A percentile compares a stretch with the other conserved stretches of the same genome.
Conservation (phyloP, 2,888 invertebrate genomes). For the Pherbina coryleti region DNA sequence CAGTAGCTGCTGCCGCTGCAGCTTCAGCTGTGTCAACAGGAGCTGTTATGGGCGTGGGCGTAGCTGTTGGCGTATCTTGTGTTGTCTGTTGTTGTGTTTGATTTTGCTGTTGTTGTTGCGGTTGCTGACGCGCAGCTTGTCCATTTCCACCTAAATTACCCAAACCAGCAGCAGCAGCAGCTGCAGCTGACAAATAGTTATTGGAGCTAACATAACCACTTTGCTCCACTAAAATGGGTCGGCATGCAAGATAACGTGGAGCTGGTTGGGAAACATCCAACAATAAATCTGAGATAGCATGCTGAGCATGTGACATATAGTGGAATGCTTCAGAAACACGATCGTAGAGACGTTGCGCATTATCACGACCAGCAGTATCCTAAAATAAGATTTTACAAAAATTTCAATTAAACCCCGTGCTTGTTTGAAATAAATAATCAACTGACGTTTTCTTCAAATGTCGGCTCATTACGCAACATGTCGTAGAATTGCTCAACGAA, state of each 20-base stretch:
- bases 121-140: slow-evolving; percentile 39
- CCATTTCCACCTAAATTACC: slow-evolving; percentile 15
- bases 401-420: not conserved
- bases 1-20: slow-evolving; percentile 46
- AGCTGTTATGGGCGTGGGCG: slow-evolving; percentile 40
- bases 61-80: slow-evolving; percentile 12
- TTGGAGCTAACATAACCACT: slow-evolving; percentile 70
- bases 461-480: slow-evolving; percentile 75
- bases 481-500: slow-evolving; percentile 76
- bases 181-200: slow-evolving; percentile 57
- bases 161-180: slow-evolving; percentile 46
- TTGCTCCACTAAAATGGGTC: slow-evolving; percentile 80
- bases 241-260: slow-evolving; percentile 78
- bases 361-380: slow-evolving; percentile 70
- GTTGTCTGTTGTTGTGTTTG: slow-evolving; percentile 49
- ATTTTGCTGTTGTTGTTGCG: slow-evolving; percentile 42
- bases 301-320: slow-evolving; percentile 88
- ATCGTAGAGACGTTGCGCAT: slow-evolving; percentile 78
- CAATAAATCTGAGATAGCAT: slow-evolving; percentile 88
- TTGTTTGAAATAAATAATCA: not conserved
- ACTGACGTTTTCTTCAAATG: slow-evolving; percentile 67
- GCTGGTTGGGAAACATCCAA: slow-evolving; percentile 78
- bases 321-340: slow-evolving; percentile 86
- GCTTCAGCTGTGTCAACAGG: slow-evolving; percentile 43
- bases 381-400: slow-evolving; percentile 31